phyloP scores from a whole-genome alignment of 2,888 invertebrate genomes.

The Blomia tropicalis region DNA sequence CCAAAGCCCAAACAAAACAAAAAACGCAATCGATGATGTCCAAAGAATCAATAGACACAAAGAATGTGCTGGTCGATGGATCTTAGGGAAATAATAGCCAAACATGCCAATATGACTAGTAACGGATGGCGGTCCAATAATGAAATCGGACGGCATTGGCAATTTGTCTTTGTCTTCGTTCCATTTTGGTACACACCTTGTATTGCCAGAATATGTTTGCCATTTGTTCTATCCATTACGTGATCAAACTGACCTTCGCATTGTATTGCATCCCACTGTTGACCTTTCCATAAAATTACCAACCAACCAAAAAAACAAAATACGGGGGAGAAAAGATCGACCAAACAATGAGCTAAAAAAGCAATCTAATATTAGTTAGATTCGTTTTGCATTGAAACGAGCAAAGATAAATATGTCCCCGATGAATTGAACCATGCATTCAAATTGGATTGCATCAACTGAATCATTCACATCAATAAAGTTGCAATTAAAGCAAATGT shows the following conservation, averaged over 20 bases:
- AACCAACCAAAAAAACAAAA: too few species aligned
- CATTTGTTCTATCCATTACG: not conserved
- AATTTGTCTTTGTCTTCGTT: not conserved
- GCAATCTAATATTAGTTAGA: not conserved
- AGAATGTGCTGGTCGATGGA: not conserved
- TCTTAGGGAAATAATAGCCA: not conserved
- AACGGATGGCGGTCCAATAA: too few species aligned
- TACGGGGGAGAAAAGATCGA: too few species aligned
- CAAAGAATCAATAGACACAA: not conserved
- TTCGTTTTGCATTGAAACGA: not conserved
- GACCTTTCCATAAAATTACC: too few species aligned
- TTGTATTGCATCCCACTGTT: not conserved
- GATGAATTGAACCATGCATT: conserved; percentile 1
- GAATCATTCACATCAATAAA: not conserved
- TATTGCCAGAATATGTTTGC: not conserved
- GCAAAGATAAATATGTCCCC: conserved; percentile 10
- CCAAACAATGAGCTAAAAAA: too few species aligned
- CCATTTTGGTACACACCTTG: not conserved
- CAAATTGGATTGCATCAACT: not conserved
- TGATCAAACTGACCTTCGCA: not conserved
- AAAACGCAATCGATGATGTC: not conserved
- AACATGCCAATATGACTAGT: not conserved
- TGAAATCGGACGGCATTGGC: not conserved
- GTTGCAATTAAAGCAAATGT: not conserved
- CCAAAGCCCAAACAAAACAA: not conserved